phyloP scores from a whole-genome alignment of 2,113 vertebrate genomes.

The Nothocercus nigrocapillus region DNA sequence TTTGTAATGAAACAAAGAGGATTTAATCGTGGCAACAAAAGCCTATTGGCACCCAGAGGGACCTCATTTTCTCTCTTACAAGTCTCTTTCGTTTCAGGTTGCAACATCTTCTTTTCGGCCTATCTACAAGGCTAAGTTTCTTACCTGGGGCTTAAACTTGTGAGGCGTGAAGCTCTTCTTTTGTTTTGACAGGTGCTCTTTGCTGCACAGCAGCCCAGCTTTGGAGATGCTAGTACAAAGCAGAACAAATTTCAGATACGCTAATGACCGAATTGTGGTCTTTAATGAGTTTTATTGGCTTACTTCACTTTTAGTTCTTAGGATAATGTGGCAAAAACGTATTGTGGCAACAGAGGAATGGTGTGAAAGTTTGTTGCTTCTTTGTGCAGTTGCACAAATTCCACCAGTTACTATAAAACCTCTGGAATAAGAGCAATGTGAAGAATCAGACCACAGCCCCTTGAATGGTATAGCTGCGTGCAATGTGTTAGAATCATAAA shows the following conservation, averaged over 20 bases:
- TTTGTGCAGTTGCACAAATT: background rate
- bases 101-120: conserved; percentile 73
- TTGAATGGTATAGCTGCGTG: background rate
- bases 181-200: conserved; percentile 89
- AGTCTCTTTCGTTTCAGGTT: conserved; percentile 76
- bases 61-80: conserved; percentile 80
- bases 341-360: conserved; percentile 18
- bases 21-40: conserved; percentile 83
- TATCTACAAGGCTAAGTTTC: conserved; percentile 76
- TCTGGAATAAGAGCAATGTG: background rate
- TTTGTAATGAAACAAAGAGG: conserved; percentile 85
- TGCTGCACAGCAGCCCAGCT: conserved; percentile 69
- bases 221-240: conserved; percentile 60
- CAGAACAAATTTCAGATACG: conserved; percentile 64
- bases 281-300: conserved; percentile 74
- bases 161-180: conserved; percentile 81
- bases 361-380: conserved; percentile 1
- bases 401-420: background rate
- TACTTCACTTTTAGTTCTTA: conserved; percentile 59
- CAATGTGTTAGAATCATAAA: background rate
- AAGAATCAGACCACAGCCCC: background rate
- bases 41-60: conserved; percentile 77
- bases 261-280: conserved; percentile 73
- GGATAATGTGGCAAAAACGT: conserved; percentile 66
- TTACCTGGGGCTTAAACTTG: conserved; percentile 84